A percentile compares a stretch with the other conserved stretches of the same genome.
phyloP scores from a whole-genome alignment of 2,888 invertebrate genomes.

The Anorthoa munda region DNA sequence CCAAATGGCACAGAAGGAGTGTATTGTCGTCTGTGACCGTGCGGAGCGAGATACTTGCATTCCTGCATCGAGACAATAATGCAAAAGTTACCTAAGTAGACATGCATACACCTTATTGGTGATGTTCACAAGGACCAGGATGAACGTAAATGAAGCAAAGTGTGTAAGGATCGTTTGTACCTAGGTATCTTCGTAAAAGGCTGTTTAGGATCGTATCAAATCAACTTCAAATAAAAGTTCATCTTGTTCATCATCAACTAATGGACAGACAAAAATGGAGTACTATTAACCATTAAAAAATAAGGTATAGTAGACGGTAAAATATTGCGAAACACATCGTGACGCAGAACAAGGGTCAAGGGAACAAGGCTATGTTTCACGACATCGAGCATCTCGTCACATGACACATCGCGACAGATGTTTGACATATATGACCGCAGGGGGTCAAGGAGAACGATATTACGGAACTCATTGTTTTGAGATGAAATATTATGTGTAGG shows the following conservation, averaged over 20 bases:
- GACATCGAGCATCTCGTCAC: background rate
- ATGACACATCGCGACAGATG: background rate
- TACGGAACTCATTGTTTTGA: background rate
- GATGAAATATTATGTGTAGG: background rate
- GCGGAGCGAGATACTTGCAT: background rate
- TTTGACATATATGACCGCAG: background rate
- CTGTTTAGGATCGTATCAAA: background rate
- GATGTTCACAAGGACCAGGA: too few species aligned
- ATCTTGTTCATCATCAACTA: background rate
- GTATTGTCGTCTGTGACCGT: background rate
- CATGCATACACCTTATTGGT: too few species aligned
- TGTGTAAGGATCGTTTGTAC: too few species aligned
- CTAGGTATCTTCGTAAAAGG: background rate
- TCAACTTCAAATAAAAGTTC: too few species aligned
- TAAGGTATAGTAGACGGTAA: background rate
- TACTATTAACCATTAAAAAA: background rate
- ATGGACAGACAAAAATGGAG: too few species aligned
- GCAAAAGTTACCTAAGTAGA: background rate
- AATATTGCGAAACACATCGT: background rate
- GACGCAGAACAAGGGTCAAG: background rate
- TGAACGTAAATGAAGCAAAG: too few species aligned
- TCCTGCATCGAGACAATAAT: too few species aligned
- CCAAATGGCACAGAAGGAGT: constrained; percentile 2
- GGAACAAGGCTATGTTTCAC: background rate
- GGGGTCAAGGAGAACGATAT: background rate